Percentiles rank a stretch among this genome's conserved stretches.
These are phyloP conservation scores for Chrysomallon squamiferum DNA, from an alignment of 1,140 invertebrate genomes.

Conservation along the genomic window DNA sequence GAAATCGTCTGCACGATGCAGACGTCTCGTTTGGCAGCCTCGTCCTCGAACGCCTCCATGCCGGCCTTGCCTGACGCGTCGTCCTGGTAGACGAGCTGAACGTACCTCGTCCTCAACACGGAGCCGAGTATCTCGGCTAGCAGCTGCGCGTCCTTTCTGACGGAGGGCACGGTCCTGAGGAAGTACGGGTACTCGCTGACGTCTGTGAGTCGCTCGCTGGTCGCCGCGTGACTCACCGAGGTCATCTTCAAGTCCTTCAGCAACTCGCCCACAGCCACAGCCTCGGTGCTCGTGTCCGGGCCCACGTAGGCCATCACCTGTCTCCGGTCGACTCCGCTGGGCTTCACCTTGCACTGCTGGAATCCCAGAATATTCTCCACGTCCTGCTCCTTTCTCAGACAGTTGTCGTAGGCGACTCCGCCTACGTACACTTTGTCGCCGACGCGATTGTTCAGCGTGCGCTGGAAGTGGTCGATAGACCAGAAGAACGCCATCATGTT, in stretches of 20 bases:
- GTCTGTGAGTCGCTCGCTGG: constrained; percentile 23
- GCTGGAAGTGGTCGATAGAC: constrained; percentile 36
- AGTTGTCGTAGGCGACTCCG: constrained; percentile 48
- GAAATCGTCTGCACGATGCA: constrained; percentile 25
- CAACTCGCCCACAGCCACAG: constrained; percentile 22
- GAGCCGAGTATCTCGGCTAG: constrained; percentile 22
- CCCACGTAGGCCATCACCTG: constrained; percentile 43
- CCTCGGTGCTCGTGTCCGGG: constrained; percentile 28
- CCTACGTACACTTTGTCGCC: constrained; percentile 7
- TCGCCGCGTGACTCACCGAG: constrained; percentile 32
- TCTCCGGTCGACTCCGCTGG: constrained; percentile 20
- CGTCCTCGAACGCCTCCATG: constrained; percentile 29
- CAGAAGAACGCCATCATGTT: constrained; percentile 52
- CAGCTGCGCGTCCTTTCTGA: constrained; percentile 17
- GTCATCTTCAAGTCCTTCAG: constrained; percentile 38
- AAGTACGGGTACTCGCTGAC: constrained; percentile 30
- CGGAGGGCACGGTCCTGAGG: constrained; percentile 38
- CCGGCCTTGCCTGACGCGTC: constrained; percentile 31
- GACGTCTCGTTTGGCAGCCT: constrained; percentile 17
- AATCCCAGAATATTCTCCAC: constrained; percentile 47
- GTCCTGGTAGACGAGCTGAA: constrained; percentile 32
- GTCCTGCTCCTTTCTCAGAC: constrained; percentile 31
- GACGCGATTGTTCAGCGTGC: background rate
- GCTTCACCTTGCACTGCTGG: constrained; percentile 12
- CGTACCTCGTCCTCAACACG: constrained; percentile 20